Evolutionary conservation across 2,797 vertebrate species (phyloP).

Genomic region (Pseudochaenichthys georgianus): DNA sequence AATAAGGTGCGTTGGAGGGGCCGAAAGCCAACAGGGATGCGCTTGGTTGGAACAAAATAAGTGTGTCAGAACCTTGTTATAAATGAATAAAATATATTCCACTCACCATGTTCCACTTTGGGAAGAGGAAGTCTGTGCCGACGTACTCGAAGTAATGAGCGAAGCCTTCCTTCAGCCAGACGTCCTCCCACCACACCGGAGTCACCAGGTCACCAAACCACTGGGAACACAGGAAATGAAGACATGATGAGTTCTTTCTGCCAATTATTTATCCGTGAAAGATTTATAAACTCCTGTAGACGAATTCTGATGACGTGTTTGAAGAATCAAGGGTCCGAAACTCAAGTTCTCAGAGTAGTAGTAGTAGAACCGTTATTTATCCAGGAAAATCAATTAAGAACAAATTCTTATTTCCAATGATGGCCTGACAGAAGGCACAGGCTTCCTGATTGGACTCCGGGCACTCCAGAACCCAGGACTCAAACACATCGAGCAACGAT

Average conservation of each 20-base stretch:
- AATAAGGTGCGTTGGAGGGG: neutral
- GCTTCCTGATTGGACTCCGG: too few species aligned
- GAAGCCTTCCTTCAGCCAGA: slow-evolving; percentile 98
- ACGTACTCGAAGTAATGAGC: slow-evolving; percentile 98
- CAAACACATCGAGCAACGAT: too few species aligned
- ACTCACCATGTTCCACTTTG: slow-evolving; percentile 98
- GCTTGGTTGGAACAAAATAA: too few species aligned
- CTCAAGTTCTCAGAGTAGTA: neutral
- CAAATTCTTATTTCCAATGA: too few species aligned
- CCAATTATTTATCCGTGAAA: neutral
- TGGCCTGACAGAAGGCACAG: too few species aligned
- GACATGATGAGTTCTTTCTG: rapidly evolving
- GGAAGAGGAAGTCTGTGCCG: slow-evolving; percentile 97
- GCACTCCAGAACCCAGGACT: too few species aligned
- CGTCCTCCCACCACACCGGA: slow-evolving; percentile 98
- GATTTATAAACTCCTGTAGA: neutral
- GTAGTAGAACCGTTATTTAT: too few species aligned
- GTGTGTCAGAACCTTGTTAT: neutral
- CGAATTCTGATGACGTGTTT: neutral
- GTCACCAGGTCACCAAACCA: slow-evolving; percentile 99
- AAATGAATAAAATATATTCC: neutral
- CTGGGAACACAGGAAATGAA: slow-evolving; percentile 73
- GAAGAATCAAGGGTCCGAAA: neutral
- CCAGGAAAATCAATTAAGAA: too few species aligned
- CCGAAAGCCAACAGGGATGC: too few species aligned